Percentiles rank a stretch among this genome's conserved stretches.
phyloP scores from a whole-genome alignment of 2,797 vertebrate genomes.

The Aplochiton taeniatus region DNA sequence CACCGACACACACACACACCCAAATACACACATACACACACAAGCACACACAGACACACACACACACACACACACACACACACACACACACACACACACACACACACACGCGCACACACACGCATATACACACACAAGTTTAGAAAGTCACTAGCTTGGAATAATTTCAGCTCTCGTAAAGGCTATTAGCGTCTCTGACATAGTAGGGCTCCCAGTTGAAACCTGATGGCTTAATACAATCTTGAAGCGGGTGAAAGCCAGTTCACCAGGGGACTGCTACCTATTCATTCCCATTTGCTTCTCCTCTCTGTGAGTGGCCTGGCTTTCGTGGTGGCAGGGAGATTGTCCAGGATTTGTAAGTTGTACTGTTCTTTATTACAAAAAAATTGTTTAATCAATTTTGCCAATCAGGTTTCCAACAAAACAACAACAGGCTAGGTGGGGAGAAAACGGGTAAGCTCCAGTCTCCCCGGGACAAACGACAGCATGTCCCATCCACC shows the following conservation, averaged over 20 bases:
- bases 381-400: too few species aligned
- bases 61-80: constrained; percentile 8
- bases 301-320: constrained; percentile 10
- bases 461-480: too few species aligned
- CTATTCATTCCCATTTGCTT: constrained; percentile 24
- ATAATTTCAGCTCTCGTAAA: neutral
- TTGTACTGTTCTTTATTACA: too few species aligned
- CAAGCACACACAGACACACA: neutral
- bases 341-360: too few species aligned
- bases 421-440: too few species aligned
- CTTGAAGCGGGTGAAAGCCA: constrained; percentile 4
- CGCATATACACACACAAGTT: neutral
- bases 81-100: constrained; percentile 5
- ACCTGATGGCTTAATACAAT: constrained; percentile 16
- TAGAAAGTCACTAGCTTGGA: too few species aligned
- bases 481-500: neutral
- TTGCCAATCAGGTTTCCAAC: too few species aligned
- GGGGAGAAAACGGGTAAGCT: neutral
- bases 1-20: constrained; percentile 8
- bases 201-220: constrained; percentile 14
- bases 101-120: neutral
- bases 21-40: constrained; percentile 7
- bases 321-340: constrained; percentile 2
- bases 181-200: neutral
- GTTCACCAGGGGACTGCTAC: constrained; percentile 29